Evolutionary conservation across 2,888 invertebrate species (phyloP).

Genomic region (Dendrolimus houi): DNA sequence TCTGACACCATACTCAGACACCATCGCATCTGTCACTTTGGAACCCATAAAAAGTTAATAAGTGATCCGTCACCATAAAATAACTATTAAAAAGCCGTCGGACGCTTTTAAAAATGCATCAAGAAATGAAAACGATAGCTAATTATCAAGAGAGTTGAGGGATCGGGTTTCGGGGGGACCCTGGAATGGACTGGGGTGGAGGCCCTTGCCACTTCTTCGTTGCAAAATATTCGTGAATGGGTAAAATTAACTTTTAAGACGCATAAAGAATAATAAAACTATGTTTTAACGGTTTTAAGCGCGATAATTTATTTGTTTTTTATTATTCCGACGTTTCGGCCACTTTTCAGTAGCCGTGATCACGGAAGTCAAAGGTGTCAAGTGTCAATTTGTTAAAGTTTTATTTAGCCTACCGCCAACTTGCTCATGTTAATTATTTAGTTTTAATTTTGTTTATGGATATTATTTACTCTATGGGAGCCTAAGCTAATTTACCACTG

Average conservation of each 20-base stretch:
- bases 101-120: conserved; percentile 74
- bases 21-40: conserved; percentile 70
- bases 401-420: too few relatives aligned
- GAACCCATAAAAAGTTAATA: conserved; percentile 72
- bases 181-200: conserved; percentile 1
- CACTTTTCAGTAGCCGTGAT: too few relatives aligned
- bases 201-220: background rate
- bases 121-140: conserved; percentile 74
- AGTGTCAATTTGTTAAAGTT: too few relatives aligned
- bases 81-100: conserved; percentile 74
- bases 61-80: conserved; percentile 76
- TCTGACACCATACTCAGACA: conserved; percentile 62
- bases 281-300: too few relatives aligned
- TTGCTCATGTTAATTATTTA: too few relatives aligned
- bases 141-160: conserved; percentile 72
- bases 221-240: background rate
- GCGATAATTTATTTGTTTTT: too few relatives aligned
- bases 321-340: too few relatives aligned
- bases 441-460: too few relatives aligned
- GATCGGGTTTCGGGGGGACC: conserved; percentile 58
- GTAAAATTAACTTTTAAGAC: background rate
- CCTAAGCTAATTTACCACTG: too few relatives aligned
- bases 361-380: too few relatives aligned
- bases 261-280: too few relatives aligned
- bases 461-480: too few relatives aligned